Conservation (phyloP, 2,888 invertebrate species). For the Drosophila paranaensis region DNA sequence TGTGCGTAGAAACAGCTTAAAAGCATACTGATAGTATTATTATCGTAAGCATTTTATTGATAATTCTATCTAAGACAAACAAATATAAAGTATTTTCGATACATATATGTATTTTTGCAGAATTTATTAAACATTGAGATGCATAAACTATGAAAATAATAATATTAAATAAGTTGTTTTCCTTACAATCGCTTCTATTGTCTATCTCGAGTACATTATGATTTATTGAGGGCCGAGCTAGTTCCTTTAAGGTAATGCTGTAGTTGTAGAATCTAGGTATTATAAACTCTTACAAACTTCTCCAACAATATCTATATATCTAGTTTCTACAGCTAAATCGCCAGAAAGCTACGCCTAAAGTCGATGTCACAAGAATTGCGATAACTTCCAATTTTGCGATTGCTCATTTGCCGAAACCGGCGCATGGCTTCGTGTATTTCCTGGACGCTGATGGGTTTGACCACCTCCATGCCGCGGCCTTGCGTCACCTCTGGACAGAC, state of each 20-base stretch:
- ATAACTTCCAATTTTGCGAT: constrained; percentile 81
- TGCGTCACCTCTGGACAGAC: constrained; percentile 85
- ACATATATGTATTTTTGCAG: background rate
- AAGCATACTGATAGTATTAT: background rate
- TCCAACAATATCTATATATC: background rate
- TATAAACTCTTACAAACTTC: background rate
- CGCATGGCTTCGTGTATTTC: constrained; percentile 94
- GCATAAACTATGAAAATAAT: background rate
- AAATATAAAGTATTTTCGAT: background rate
- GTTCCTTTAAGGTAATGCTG: background rate
- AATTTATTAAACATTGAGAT: background rate
- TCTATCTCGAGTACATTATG: background rate
- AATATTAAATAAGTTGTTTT: background rate
- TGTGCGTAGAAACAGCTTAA: background rate
- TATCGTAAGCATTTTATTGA: background rate
- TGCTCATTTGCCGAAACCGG: constrained; percentile 86
- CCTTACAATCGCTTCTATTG: background rate
- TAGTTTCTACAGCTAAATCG: constrained; percentile 69
- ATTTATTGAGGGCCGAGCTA: background rate
- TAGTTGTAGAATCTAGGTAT: background rate
- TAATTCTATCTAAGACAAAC: background rate
- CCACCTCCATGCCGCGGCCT: constrained; percentile 88
- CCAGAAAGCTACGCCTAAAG: constrained; percentile 81
- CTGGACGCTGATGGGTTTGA: constrained; percentile 90
- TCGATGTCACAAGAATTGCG: constrained; percentile 82